Conservation (phyloP, 2,888 invertebrate species). For the Anorthoa munda region DNA sequence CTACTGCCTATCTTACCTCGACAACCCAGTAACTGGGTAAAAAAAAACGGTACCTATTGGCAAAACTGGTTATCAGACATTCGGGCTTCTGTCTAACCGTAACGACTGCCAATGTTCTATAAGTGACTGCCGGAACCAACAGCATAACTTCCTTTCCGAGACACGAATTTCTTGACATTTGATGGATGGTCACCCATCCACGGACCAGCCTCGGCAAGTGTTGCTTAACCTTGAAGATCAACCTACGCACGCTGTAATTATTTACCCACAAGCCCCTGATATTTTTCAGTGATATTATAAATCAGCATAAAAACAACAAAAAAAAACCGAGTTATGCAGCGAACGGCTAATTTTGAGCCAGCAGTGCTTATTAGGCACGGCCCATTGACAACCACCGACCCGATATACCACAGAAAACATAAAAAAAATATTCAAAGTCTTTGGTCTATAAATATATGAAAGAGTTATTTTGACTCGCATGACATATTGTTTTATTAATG, state of each 20-base stretch:
- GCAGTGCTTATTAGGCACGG: slow-evolving; percentile 58
- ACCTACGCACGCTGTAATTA: background rate
- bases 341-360: slow-evolving; percentile 48
- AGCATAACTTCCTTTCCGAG: no score
- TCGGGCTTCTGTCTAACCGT: no score
- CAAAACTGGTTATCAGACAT: no score
- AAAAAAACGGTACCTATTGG: no score
- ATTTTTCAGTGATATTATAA: slow-evolving; percentile 19
- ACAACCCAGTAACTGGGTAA: no score
- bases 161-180: no score
- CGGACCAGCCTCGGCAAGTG: background rate
- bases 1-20: no score
- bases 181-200: no score
- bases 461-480: slow-evolving; percentile 53
- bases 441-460: slow-evolving; percentile 37
- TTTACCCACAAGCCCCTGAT: background rate
- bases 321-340: slow-evolving; percentile 17
- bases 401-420: slow-evolving; percentile 36
- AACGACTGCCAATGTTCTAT: no score
- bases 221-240: background rate
- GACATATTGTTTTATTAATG: slow-evolving; percentile 46
- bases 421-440: slow-evolving; percentile 31
- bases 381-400: slow-evolving; percentile 57
- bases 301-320: slow-evolving; percentile 27
- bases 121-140: no score